Percentiles rank a stretch among this genome's conserved stretches.
These are phyloP conservation scores for Helostoma temminkii DNA, from an alignment of 2,797 vertebrate genomes.

Conservation along the genomic window DNA sequence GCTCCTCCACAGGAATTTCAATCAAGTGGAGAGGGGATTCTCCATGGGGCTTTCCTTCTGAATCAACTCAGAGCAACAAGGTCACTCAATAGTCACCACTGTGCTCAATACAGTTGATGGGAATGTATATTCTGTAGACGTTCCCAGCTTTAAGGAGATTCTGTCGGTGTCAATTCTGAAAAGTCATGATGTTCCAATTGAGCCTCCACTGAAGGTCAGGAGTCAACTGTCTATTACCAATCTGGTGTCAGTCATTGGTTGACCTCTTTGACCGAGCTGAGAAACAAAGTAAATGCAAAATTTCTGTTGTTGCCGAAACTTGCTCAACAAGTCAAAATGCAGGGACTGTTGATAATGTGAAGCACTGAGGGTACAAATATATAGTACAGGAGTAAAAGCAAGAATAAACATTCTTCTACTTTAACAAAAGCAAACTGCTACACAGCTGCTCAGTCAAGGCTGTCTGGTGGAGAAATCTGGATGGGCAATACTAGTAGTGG, in stretches of 20 bases:
- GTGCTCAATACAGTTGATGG: constrained; percentile 23
- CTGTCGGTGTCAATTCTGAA: constrained; percentile 43
- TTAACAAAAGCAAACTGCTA: neutral
- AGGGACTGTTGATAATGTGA: neutral
- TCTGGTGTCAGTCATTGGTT: constrained; percentile 61
- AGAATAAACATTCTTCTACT: neutral
- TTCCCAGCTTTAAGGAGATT: constrained; percentile 46
- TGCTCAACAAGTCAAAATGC: constrained; percentile 14
- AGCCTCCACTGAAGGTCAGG: constrained; percentile 57
- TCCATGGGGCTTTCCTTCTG: constrained; percentile 32
- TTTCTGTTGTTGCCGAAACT: constrained; percentile 47
- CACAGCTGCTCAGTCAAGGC: neutral
- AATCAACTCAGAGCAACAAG: constrained; percentile 32
- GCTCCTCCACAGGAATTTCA: constrained; percentile 61
- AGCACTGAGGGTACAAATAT: neutral
- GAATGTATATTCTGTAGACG: constrained; percentile 43
- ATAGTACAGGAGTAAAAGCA: no score
- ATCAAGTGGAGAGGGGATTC: constrained; percentile 51
- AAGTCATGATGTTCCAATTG: constrained; percentile 55
- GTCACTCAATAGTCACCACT: constrained; percentile 55
- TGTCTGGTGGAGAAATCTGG: neutral
- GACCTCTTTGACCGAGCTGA: constrained; percentile 58
- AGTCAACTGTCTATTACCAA: constrained; percentile 67
- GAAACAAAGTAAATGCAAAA: constrained; percentile 48
- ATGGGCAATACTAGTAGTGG: neutral